These are phyloP conservation scores for Pipistrellus pipistrellus DNA, from an alignment of 2,797 vertebrate species.

Conservation along the genomic window DNA sequence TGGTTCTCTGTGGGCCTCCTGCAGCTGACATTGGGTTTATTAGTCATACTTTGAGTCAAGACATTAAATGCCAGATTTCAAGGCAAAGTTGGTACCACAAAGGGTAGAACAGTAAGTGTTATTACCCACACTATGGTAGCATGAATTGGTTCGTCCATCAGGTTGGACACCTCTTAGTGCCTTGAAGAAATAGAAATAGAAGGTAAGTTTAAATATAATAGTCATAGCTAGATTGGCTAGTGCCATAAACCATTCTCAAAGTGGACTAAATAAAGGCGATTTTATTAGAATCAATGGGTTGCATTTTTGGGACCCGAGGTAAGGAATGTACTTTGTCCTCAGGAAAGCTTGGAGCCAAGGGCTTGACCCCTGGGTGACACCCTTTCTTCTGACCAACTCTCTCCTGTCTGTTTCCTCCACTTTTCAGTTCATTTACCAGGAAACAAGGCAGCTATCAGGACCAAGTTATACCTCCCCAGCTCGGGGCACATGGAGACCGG, in stretches of 20 bases:
- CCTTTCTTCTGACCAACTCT: background rate
- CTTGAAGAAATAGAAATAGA: background rate
- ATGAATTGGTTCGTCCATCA: background rate
- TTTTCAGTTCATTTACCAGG: background rate
- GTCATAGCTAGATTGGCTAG: background rate
- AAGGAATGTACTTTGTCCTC: background rate
- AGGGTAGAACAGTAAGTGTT: rapidly evolving
- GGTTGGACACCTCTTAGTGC: background rate
- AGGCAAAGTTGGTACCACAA: background rate
- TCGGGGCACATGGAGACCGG: background rate
- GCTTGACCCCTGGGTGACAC: rapidly evolving
- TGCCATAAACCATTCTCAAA: background rate
- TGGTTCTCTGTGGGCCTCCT: background rate
- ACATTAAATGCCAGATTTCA: background rate
- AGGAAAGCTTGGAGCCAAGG: background rate
- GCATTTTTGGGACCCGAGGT: background rate
- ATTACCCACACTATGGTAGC: background rate
- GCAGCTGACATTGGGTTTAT: background rate
- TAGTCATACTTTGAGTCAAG: background rate
- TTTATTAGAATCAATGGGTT: background rate
- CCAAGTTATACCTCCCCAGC: rapidly evolving
- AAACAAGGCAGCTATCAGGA: background rate
- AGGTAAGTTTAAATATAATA: background rate
- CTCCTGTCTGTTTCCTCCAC: background rate
- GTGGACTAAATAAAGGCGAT: background rate